A percentile compares a stretch with the other conserved stretches of the same genome.
These are phyloP conservation scores for Caenorhabditis doughertyi DNA, from an alignment of 2,888 invertebrate genomes.

Conservation along the genomic window DNA sequence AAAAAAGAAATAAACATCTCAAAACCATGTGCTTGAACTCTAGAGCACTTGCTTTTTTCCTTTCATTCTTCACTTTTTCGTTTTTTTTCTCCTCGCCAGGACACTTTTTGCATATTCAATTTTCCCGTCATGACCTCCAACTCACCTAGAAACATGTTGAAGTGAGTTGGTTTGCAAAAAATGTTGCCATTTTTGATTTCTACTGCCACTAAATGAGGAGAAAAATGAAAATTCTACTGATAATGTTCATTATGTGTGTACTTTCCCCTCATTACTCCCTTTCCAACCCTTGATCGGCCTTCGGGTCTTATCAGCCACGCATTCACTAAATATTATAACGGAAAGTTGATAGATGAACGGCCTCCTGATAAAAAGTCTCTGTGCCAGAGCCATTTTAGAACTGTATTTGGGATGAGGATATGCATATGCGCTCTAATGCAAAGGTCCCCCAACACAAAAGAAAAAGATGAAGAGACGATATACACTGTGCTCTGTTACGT, in stretches of 20 bases:
- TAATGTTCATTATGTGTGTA: constrained; percentile 29
- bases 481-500: background rate
- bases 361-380: constrained; percentile 17
- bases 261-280: constrained; percentile 38
- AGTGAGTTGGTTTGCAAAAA: background rate
- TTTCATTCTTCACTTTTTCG: background rate
- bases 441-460: background rate
- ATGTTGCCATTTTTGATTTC: constrained; percentile 16
- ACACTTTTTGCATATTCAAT: constrained; percentile 25
- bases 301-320: constrained; percentile 33
- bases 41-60: background rate
- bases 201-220: background rate
- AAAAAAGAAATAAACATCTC: background rate
- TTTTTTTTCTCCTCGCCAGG: background rate
- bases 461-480: background rate
- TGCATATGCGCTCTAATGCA: constrained; percentile 28
- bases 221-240: constrained; percentile 19
- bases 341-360: constrained; percentile 14
- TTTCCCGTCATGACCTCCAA: constrained; percentile 27
- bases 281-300: constrained; percentile 27
- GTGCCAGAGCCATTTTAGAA: background rate
- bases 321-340: constrained; percentile 28
- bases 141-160: too few relatives aligned
- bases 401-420: background rate
- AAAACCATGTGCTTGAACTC: background rate